phyloP scores from a whole-genome alignment of 2,888 invertebrate genomes.

The Zeuzera pyrina region DNA sequence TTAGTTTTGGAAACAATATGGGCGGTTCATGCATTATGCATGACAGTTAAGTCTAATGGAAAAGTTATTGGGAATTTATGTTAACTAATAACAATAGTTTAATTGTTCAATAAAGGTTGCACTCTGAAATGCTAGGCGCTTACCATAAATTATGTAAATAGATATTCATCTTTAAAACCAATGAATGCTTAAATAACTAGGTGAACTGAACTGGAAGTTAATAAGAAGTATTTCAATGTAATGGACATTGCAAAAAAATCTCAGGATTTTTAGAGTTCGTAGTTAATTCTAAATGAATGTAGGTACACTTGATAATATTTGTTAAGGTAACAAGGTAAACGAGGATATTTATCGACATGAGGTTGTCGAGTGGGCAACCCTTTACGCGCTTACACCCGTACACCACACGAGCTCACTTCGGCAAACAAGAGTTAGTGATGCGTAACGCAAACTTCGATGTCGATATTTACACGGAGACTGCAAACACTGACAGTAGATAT shows the following conservation, averaged over 20 bases:
- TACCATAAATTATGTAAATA: constrained; percentile 11
- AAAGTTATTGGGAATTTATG: constrained; percentile 53
- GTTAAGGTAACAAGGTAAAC: constrained; percentile 54
- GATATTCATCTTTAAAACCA: background rate
- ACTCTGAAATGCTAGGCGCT: background rate
- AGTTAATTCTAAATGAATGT: constrained; percentile 31
- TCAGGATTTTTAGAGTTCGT: constrained; percentile 4
- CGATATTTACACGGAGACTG: constrained; percentile 61
- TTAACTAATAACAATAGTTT: constrained; percentile 48
- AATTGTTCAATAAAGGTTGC: constrained; percentile 37
- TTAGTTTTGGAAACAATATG: constrained; percentile 62
- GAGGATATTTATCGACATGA: constrained; percentile 60
- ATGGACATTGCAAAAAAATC: constrained; percentile 7
- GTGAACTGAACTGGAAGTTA: background rate
- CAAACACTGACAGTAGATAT: constrained; percentile 64
- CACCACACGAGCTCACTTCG: constrained; percentile 38
- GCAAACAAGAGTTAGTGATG: constrained; percentile 69
- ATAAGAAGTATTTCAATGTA: too few relatives aligned
- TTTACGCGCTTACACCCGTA: constrained; percentile 54
- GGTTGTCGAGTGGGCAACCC: constrained; percentile 60
- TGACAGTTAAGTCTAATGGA: constrained; percentile 40
- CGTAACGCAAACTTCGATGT: constrained; percentile 68
- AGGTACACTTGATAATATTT: constrained; percentile 42
- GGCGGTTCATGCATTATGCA: constrained; percentile 54
- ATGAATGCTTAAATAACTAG: background rate